Base-by-base conservation (phyloP, 2,888 invertebrate genomes). In the Yponomeuta cagnagella region DNA sequence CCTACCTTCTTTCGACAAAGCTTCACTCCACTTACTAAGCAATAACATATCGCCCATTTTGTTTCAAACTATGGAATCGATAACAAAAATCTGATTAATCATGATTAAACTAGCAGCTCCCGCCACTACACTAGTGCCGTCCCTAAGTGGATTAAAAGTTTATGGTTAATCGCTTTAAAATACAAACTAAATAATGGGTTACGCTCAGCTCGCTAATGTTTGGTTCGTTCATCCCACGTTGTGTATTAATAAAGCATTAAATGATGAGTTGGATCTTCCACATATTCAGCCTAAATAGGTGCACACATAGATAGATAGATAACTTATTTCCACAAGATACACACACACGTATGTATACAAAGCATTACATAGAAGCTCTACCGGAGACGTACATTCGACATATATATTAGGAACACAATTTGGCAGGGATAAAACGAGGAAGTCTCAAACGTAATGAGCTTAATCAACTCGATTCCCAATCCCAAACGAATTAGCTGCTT, bases 41-140 rank as follows among this genome's bases (percentile, higher is more conserved):
- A 30, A 10, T 12, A 2, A 48, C 48, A 43, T 10, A 48, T 48
- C 75, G 73, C 76, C 15, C 52, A 15, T 58, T 58, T 58, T 58
- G 15, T 58, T 58, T 58, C 52, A 58, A 58, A 58, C 4, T 58
- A 15, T 58, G 52, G 5, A 12, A 58, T 15, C 52, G 15, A 58
- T 58, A 12, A 58, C 52, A 3, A 58, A 58, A 58, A 58, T 58
- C 52, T 6, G 15, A 58, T 58, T 58, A 58, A 58, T 58, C 52
- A 58, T 58, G 52, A 58, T 12, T 15, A 15, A 58, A 58, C 52
- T 15, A 58, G 15, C 3, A 15, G 52, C 15, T 58, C 43, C 52
- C 52, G 5, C 15, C 52, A 58, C 52, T 15, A 58, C 52, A 58
- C 30, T 52, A 31, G 23, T 68, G 31, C 12, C 6, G 65, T 8